Percentiles rank a stretch among this genome's conserved stretches.
phyloP scores from a whole-genome alignment of 2,888 invertebrate genomes.

The Lampropteryx suffumata region DNA sequence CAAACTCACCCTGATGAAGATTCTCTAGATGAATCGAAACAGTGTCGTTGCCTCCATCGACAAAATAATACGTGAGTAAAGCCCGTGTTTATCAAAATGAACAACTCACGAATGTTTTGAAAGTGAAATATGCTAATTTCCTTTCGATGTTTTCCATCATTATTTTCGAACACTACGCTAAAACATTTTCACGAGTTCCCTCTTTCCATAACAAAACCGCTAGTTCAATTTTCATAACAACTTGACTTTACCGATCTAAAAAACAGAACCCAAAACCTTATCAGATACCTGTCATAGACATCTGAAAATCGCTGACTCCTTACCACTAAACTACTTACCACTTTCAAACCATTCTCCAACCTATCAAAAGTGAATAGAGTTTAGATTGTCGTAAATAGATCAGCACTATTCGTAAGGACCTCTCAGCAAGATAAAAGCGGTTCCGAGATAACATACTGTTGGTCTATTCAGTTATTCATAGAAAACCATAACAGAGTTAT shows the following conservation, averaged over 20 bases:
- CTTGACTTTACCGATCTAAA: neutral
- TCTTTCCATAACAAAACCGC: conserved; percentile 8
- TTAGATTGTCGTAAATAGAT: conserved; percentile 14
- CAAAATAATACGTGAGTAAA: too few species aligned
- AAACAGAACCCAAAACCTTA: conserved; percentile 18
- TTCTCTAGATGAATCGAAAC: too few species aligned
- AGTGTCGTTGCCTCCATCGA: too few species aligned
- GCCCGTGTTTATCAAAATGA: too few species aligned
- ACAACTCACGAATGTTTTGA: too few species aligned
- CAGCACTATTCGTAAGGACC: conserved; percentile 40
- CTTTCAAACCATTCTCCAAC: neutral
- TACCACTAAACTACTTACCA: conserved; percentile 12
- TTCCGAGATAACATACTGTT: conserved; percentile 63
- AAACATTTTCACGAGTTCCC: neutral
- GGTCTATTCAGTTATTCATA: conserved; percentile 70
- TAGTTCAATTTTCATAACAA: neutral
- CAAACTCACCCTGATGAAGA: too few species aligned
- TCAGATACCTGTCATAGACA: conserved; percentile 18
- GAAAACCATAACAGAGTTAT: conserved; percentile 52
- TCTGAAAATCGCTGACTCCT: conserved; percentile 20
- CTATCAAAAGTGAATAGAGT: neutral
- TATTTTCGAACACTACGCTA: too few species aligned
- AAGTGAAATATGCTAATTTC: too few species aligned
- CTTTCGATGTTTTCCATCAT: too few species aligned
- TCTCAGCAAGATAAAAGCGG: conserved; percentile 45